Percentiles rank a stretch among this genome's conserved stretches.
These are phyloP conservation scores for Euphonia xanthogaster DNA, from an alignment of 2,797 vertebrate species.

Conservation along the genomic window DNA sequence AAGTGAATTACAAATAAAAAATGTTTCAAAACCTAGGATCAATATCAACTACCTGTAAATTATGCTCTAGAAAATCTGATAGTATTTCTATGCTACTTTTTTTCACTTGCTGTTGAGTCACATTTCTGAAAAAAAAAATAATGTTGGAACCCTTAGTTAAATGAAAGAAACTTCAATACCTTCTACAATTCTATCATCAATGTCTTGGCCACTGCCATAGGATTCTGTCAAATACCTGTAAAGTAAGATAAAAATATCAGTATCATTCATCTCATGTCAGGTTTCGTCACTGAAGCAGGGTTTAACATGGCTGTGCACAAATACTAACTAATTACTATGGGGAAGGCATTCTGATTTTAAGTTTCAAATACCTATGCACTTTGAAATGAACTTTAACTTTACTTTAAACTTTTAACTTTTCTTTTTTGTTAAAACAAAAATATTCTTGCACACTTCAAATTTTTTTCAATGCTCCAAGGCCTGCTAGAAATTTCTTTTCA, in stretches of 20 bases:
- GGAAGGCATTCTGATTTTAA: not conserved
- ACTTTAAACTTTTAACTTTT: not conserved
- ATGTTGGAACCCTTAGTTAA: not conserved
- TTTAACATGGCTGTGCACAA: not conserved
- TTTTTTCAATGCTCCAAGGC: not conserved
- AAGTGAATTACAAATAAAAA: not conserved
- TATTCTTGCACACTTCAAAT: not conserved
- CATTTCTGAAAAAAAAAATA: not conserved
- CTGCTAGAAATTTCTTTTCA: not conserved
- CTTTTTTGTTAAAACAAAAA: not conserved
- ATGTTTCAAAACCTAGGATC: not conserved
- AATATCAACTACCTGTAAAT: not conserved
- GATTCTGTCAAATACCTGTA: conserved; percentile 95
- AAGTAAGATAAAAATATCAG: not conserved
- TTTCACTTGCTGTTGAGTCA: not conserved
- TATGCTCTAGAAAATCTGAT: not conserved
- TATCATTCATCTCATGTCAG: not conserved
- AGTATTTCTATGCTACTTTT: not conserved
- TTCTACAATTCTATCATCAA: conserved; percentile 99
- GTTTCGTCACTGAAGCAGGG: not conserved
- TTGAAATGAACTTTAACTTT: not conserved
- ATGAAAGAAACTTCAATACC: conserved; percentile 73
- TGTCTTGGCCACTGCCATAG: conserved; percentile 96
- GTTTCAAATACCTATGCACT: not conserved
- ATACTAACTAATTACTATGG: not conserved